These are phyloP conservation scores for Scaptomyza parva DNA, from an alignment of 2,888 invertebrate genomes.

Conservation along the genomic window DNA sequence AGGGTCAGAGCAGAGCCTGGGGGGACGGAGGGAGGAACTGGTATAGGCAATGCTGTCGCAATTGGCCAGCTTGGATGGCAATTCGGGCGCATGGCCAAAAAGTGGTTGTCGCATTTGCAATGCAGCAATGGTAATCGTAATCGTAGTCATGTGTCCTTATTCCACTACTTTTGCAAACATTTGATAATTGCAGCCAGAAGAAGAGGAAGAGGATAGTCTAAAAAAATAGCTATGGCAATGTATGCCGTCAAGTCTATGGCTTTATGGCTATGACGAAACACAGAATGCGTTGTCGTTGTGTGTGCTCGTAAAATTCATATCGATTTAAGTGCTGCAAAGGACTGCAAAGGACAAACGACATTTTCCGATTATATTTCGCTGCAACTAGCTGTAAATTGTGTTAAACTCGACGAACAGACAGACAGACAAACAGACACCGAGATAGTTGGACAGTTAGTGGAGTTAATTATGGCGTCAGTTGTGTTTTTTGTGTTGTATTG, in stretches of 20 bases:
- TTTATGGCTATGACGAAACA: constrained; percentile 71
- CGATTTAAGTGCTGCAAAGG: constrained; percentile 60
- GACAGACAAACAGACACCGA: constrained; percentile 38
- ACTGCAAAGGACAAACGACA: constrained; percentile 43
- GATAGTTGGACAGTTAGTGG: constrained; percentile 45
- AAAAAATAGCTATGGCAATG: constrained; percentile 34
- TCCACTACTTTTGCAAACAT: constrained; percentile 46
- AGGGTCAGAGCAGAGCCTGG: constrained; percentile 2
- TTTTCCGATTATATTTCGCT: constrained; percentile 47
- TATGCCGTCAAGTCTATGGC: constrained; percentile 16
- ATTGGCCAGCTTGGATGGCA: constrained; percentile 62
- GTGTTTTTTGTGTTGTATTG: not conserved
- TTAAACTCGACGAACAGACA: constrained; percentile 48
- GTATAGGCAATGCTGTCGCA: constrained; percentile 21
- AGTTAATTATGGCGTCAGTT: constrained; percentile 67
- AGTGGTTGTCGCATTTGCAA: constrained; percentile 66
- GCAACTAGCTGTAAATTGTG: constrained; percentile 66
- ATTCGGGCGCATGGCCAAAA: constrained; percentile 67
- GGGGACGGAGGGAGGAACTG: not conserved
- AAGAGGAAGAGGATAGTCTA: not conserved
- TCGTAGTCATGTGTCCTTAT: constrained; percentile 50
- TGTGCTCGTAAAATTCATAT: constrained; percentile 49
- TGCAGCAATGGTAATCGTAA: constrained; percentile 56
- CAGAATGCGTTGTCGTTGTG: constrained; percentile 44
- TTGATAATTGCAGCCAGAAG: constrained; percentile 59